A percentile compares a stretch with the other conserved stretches of the same genome.
Conservation (phyloP, 1,140 invertebrate species). For the Lepidotrigona ventralis region DNA sequence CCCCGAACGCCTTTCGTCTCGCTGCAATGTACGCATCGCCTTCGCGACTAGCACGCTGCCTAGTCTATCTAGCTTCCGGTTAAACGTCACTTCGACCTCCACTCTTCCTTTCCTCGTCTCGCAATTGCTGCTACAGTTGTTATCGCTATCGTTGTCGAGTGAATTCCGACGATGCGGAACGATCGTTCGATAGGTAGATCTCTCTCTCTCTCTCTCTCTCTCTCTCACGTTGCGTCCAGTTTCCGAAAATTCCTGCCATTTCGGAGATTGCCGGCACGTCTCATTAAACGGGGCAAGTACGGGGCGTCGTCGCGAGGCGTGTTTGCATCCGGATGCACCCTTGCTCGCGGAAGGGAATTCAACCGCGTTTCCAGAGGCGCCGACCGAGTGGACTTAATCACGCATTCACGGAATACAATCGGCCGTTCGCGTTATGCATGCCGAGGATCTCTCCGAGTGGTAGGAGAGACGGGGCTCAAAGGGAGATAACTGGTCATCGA, state of each 20-base stretch:
- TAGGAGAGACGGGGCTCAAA: conserved; percentile 54
- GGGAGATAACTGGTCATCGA: conserved; percentile 66
- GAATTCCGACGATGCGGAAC: too few relatives aligned
- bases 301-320: neutral
- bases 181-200: too few relatives aligned
- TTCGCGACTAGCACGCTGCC: conserved; percentile 15
- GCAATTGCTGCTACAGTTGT: too few relatives aligned
- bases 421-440: conserved; percentile 54
- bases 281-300: neutral
- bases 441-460: conserved; percentile 44
- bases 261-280: neutral
- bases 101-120: neutral
- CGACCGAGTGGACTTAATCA: conserved; percentile 56
- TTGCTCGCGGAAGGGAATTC: neutral
- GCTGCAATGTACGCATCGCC: too few relatives aligned
- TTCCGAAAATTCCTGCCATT: neutral
- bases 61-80: conserved; percentile 52
- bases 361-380: conserved; percentile 34
- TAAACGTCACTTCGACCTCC: conserved; percentile 37
- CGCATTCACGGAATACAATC: conserved; percentile 62
- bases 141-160: neutral
- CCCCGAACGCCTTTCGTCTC: conserved; percentile 8
- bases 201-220: too few relatives aligned
- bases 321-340: neutral
- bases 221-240: neutral